Base-by-base conservation (phyloP, 1,140 invertebrate species). In the Calliphora vicina region DNA sequence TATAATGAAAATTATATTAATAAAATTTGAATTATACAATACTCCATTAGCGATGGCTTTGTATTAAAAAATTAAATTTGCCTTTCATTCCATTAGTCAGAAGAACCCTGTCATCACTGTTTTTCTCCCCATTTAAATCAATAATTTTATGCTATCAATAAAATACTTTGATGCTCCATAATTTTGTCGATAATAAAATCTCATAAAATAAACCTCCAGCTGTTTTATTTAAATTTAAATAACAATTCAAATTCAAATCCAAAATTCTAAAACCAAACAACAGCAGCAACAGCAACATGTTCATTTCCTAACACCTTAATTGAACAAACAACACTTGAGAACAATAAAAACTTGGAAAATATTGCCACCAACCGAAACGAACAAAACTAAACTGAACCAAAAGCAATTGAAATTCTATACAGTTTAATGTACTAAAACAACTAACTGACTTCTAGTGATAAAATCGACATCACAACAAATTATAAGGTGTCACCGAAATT, bases 151-250 rank as follows among this genome's bases (percentile, higher is more conserved):
- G 35, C 0, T 35, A 35, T 35, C 35, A 35, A 35, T 35, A 35
- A 35, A 35, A 35, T 35, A 35, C 6, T 5, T 5, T 67, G 90
- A 81, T 67, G 0, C 82, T 4, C 23, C 78, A 26, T 42, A 74
- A 67, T 67, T 67, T 20, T 67, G 61, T 67, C 61, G 61, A 67
- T 25, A 67, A 67, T 67, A 82, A 20, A 57, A 50, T 80, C 67
- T 43, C 13, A 76, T 81, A 29, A 25, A 8, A 73, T 35, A 25
- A 71, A 42, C n/a, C 57, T 42, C 45, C 81, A 50, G 61, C 43
- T 80, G 80, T 81, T 23, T 78, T 61, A 61, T 81, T 81, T 61
- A 61, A 29, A 6, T 61, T 71, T 35, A 35, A 71, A 81, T 26
- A 81, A 42, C 80, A 81, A 61, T 71, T 2, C 23, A 27, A 81